These are phyloP conservation scores for Andrena bucephala DNA, from an alignment of 2,888 invertebrate genomes.

Conservation along the genomic window DNA sequence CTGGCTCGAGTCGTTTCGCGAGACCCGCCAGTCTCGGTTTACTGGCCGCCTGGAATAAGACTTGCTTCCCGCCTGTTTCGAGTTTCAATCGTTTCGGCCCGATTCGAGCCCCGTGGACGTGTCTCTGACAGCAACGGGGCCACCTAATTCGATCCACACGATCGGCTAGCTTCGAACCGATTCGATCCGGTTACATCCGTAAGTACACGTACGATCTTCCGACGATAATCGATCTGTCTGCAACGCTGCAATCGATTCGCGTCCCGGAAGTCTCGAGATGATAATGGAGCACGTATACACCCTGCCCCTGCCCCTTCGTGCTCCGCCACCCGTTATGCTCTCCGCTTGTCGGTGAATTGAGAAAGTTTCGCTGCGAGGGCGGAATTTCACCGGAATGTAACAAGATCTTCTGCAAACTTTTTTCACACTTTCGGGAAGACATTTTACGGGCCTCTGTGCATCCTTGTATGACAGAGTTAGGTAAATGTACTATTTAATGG, in stretches of 20 bases:
- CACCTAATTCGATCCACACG: conserved; percentile 65
- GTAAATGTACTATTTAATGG: neutral
- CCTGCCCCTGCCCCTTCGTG: conserved; percentile 21
- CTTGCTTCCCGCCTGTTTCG: conserved; percentile 16
- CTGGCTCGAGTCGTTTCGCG: too few species aligned
- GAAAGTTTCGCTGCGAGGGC: conserved; percentile 45
- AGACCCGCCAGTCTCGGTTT: conserved; percentile 16
- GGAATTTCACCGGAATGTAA: conserved; percentile 9
- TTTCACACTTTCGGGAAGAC: neutral
- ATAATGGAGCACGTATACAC: conserved; percentile 58
- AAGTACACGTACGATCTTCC: conserved; percentile 43
- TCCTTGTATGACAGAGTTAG: neutral
- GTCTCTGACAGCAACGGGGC: conserved; percentile 16
- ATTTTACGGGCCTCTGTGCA: neutral
- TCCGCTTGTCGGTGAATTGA: conserved; percentile 60
- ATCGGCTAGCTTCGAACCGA: conserved; percentile 61
- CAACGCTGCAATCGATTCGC: conserved; percentile 59
- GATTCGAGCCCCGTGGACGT: conserved; percentile 27
- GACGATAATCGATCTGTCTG: conserved; percentile 68
- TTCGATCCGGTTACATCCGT: conserved; percentile 57
- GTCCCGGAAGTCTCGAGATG: conserved; percentile 59
- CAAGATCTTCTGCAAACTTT: neutral
- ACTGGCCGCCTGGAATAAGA: conserved; percentile 14
- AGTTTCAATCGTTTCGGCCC: conserved; percentile 31
- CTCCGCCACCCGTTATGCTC: conserved; percentile 25